Evolutionary conservation across 2,797 vertebrate species (phyloP), one percentile per base, ranked within the genome.

Genomic region (Chelonia mydas): DNA sequence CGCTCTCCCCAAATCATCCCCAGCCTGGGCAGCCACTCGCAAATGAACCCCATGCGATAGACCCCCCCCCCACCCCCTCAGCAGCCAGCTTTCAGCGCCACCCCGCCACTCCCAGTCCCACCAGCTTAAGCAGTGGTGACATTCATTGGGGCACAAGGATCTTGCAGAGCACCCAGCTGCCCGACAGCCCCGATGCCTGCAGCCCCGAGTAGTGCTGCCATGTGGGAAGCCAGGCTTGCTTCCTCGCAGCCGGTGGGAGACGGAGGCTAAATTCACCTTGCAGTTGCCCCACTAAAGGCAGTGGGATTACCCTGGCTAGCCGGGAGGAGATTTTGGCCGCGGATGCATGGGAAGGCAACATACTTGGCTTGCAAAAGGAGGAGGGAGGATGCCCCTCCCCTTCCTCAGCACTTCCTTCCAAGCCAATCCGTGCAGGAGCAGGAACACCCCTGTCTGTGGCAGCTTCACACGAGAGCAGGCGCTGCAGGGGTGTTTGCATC

Each of bases 261-360:
- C 0, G 0, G 82, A 9, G 33, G 41, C 2, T 78, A 72, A 94
- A 3, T 0, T 0, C 47, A 89, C 41, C 59, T 65, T 23, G 23
- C 50, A 55, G 45, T 53, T 88, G 7, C 68, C 81, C 59, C 79
- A 55, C 11, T 68, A 19, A 37, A 37, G 9, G 17, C 19, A 37
- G 8, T 31, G 65, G 37, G n/a, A 5, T 74, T 41, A 45, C 41
- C 23, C 25, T 37, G 80, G 37, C 51, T 55, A 57, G 13, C 37
- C 0, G 0, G 76, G 16, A 90, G 77, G 51, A 45, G 68, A 92
- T n/a, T 55, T 3, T 72, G 77, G 72, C 89, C 81, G 82, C 87
- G 92, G 90, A 41, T 74, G 21, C 68, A 41, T 27, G 37, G 68
- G 68, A 72, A 87, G 82, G 90, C 93, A 53, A 37, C 68, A 41